Evolutionary conservation across 2,888 invertebrate genomes (phyloP), one percentile per base, ranked within the genome.

Genomic region (Malachius bipustulatus): DNA sequence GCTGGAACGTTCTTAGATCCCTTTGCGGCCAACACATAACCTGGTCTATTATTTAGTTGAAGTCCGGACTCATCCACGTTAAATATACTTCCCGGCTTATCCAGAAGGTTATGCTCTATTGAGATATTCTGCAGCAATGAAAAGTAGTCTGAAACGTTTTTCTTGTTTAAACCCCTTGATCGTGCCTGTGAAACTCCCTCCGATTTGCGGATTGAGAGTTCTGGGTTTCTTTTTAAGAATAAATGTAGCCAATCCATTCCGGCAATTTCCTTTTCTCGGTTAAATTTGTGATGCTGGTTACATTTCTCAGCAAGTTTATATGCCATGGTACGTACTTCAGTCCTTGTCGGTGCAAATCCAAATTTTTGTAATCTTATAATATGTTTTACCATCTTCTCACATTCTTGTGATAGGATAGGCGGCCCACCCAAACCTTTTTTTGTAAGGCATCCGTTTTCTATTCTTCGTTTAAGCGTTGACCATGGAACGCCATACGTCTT

Each of bases 21-120:
- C 12, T 24, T 29, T 10, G 29, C 29, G 6, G 29, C 29, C n/a
- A 29, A 6, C 29, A 29, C 29, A 29, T 29, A 29, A 10, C 29
- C 29, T n/a, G 29, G 8, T 29, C 12, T 29, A 8, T 6, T 29
- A 12, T 29, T 29, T 10, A 29, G 10, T 29, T 29, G 29, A 29
- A 29, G 29, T 29, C 29, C 29, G 4, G 29, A 29, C 29, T 29
- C 29, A 10, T 29, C 29, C 6, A 29, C 29, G 12, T 29, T 29
- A 10, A 29, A 29, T 8, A 29, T 8, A 29, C 10, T 29, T 29
- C 29, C 8, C 12, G 29, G 29, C 12, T 29, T 29, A 12, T 29
- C 12, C 12, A 29, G 10, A 10, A 29, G 12, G 10, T 12, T 12
- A 29, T 29, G 10, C 8, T n/a, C 12, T 10, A 10, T 12, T 29